Evolutionary conservation across 2,888 invertebrate genomes (phyloP), one percentile per base, ranked within the genome.

Genomic region (Stegophylla sp.): DNA sequence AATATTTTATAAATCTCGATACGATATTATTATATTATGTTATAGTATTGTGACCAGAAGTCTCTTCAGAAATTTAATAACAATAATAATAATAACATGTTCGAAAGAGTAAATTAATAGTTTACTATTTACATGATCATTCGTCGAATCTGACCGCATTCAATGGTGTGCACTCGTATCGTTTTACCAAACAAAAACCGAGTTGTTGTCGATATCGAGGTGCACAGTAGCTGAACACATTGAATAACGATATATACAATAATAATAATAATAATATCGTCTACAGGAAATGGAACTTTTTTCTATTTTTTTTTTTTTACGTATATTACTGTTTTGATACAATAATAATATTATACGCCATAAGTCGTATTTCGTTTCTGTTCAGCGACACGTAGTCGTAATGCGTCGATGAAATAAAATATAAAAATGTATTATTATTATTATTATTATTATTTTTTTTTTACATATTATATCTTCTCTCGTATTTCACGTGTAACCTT

Each of bases 401-500:
- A 34, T 7, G 34, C 34, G 7, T 34, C 7, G 7, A 34, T 34
- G 34, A 34, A 41, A 64, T 41, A 7, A 23, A 43, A 64, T 20
- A n/a, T 12, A 41, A 4, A 41, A 34, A 34, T 34, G 34, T n/a
- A 20, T 17, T n/a, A n/a, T n/a, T n/a, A n/a, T n/a, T n/a, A n/a
- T n/a, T n/a, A n/a, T n/a, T n/a, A n/a, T n/a, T n/a, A n/a, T n/a
- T n/a, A n/a, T n/a, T n/a, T n/a, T n/a, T n/a, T n/a, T n/a, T n/a
- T n/a, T n/a, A n/a, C n/a, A n/a, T n/a, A n/a, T 34, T 4, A 12
- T 10, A 63, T 63, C 4, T 10, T 41, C 41, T 41, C 64, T 64
- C 41, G 12, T 64, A 41, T 64, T 41, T 64, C 64, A 64, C 20
- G 41, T 64, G n/a, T 20, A 64, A 63, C 41, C 64, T 41, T 41